Conservation (phyloP, 2,797 vertebrate genomes). For the Lates japonicus region DNA sequence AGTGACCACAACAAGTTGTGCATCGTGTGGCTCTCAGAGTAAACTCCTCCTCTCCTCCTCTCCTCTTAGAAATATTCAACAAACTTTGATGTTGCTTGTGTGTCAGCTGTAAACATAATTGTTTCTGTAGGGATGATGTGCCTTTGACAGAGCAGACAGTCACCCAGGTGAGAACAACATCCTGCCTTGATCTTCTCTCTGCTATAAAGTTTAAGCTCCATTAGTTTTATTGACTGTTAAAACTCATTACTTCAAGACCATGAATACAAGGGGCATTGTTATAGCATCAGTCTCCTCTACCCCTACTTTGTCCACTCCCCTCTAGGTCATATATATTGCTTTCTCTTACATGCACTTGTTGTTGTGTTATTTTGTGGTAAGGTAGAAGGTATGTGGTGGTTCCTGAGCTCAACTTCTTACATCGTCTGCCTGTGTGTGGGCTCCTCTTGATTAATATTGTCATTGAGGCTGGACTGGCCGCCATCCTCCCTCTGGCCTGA, state of each 20-base stretch:
- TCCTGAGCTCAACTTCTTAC: slow-evolving; percentile 55
- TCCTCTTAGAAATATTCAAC: slow-evolving; percentile 8
- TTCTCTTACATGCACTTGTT: slow-evolving; percentile 42
- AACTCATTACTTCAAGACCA: slow-evolving; percentile 37
- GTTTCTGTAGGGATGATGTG: slow-evolving; percentile 91
- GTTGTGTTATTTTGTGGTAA: slow-evolving; percentile 71
- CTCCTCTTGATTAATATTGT: slow-evolving; percentile 84
- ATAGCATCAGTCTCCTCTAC: slow-evolving; percentile 38
- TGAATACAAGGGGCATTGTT: slow-evolving; percentile 41
- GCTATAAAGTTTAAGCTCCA: slow-evolving; percentile 53
- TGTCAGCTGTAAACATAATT: slow-evolving; percentile 41
- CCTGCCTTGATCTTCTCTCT: slow-evolving; percentile 17
- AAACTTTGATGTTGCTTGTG: slow-evolving; percentile 8
- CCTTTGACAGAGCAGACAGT: slow-evolving; percentile 96
- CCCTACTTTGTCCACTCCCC: slow-evolving; percentile 26
- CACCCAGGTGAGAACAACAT: slow-evolving; percentile 89
- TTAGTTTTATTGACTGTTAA: slow-evolving; percentile 67
- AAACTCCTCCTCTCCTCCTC: slow-evolving; percentile 53
- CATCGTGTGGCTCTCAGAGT: slow-evolving; percentile 95
- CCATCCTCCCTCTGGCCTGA: slow-evolving; percentile 76
- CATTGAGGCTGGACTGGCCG: slow-evolving; percentile 83
- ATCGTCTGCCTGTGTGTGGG: slow-evolving; percentile 47
- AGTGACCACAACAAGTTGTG: slow-evolving; percentile 97
- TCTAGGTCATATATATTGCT: slow-evolving; percentile 43
- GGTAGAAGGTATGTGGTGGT: slow-evolving; percentile 68